A percentile compares a stretch with the other conserved stretches of the same genome.
Evolutionary conservation across 2,888 invertebrate genomes (phyloP).

Genomic region (Agriopis aurantiaria): DNA sequence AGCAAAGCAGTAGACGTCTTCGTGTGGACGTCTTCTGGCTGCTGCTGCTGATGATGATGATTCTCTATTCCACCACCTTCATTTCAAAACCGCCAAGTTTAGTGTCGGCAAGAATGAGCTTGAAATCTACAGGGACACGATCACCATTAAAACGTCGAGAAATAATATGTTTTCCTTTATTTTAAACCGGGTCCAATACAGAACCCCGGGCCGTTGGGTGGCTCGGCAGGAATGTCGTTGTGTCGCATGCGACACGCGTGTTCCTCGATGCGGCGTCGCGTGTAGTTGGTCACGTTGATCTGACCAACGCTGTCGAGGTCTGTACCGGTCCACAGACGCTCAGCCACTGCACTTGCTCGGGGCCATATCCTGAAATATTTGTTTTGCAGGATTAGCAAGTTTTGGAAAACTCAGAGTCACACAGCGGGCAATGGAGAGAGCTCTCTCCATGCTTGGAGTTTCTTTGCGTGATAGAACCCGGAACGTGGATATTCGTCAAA

Average conservation of each 20-base stretch:
- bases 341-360: slow-evolving; percentile 2
- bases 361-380: slow-evolving; percentile 4
- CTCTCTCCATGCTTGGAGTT: no score
- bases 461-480: no score
- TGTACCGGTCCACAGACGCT: slow-evolving; percentile 3
- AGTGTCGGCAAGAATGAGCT: no score
- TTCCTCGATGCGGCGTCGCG: slow-evolving; percentile 13
- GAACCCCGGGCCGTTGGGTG: slow-evolving; percentile 2
- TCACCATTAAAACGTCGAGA: background rate
- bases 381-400: background rate
- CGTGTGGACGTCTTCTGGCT: no score
- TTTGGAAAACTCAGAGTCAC: no score
- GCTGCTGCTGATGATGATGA: no score
- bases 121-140: no score
- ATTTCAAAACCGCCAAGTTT: no score
- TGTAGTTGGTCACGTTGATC: background rate
- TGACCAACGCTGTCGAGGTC: background rate
- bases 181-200: background rate
- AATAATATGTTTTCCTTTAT: background rate
- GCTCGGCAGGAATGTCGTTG: background rate
- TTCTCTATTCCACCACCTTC: no score
- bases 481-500: no score
- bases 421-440: no score
- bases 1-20: no score
- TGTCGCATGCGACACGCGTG: slow-evolving; percentile 13